Percentiles rank a stretch among this genome's conserved stretches.
These are phyloP conservation scores for Lissocephala sabroskyi DNA, from an alignment of 2,888 invertebrate genomes.

Conservation along the genomic window DNA sequence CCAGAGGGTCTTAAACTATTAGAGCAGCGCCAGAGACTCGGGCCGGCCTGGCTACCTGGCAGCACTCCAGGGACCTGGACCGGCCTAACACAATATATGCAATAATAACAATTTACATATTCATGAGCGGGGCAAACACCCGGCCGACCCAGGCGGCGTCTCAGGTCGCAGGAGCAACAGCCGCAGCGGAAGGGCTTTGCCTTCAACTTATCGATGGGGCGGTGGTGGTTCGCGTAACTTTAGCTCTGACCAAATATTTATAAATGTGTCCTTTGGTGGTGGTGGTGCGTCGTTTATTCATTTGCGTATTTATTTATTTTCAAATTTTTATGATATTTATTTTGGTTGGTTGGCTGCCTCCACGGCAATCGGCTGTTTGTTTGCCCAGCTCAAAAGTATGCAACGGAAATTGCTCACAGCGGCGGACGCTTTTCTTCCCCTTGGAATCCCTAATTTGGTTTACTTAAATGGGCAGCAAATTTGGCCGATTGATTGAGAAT, in stretches of 20 bases:
- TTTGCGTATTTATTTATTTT: constrained; percentile 51
- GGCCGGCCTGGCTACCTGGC: background rate
- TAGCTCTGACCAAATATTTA: constrained; percentile 55
- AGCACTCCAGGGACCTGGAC: background rate
- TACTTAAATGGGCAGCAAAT: background rate
- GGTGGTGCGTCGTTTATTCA: no score
- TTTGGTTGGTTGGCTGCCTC: constrained; percentile 24
- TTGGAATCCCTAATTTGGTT: background rate
- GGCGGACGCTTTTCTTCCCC: background rate
- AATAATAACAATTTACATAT: constrained; percentile 64
- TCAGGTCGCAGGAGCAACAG: no score
- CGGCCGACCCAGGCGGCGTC: no score
- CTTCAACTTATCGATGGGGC: no score
- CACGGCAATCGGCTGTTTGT: no score
- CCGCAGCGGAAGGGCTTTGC: no score
- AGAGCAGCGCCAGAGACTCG: background rate
- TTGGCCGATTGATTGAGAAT: background rate
- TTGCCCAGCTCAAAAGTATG: constrained; percentile 18
- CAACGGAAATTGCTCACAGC: background rate
- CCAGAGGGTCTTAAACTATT: background rate
- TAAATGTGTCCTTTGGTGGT: no score
- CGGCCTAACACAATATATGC: constrained; percentile 47
- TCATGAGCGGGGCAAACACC: constrained; percentile 57
- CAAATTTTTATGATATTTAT: constrained; percentile 55
- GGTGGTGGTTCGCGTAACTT: constrained; percentile 43